Evolutionary conservation across 2,888 invertebrate species (phyloP).

Genomic region (Xanthorhoe spadicearia): DNA sequence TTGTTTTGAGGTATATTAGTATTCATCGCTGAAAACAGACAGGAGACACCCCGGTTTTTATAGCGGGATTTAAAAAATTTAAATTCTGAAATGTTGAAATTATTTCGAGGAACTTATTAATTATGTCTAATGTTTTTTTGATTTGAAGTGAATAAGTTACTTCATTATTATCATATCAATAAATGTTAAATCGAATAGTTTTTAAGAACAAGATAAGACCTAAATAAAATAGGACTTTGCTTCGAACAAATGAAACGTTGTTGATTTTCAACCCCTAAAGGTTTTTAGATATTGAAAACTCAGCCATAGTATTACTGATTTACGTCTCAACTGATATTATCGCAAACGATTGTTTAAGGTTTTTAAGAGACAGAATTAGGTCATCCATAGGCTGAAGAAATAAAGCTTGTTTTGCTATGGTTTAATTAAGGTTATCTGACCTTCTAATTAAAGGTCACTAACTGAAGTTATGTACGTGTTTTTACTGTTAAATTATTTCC

Average conservation of each 20-base stretch:
- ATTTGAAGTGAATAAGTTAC: background rate
- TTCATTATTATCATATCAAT: too few species aligned
- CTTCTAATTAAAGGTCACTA: background rate
- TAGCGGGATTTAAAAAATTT: slow-evolving; percentile 3
- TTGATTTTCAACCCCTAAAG: too few species aligned
- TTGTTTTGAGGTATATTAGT: slow-evolving; percentile 57
- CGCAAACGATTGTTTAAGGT: slow-evolving; percentile 14
- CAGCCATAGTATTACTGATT: slow-evolving; percentile 16
- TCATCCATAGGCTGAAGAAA: background rate
- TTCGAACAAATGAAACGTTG: too few species aligned
- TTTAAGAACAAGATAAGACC: too few species aligned
- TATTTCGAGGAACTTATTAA: background rate
- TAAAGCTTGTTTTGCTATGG: background rate
- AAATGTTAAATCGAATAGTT: too few species aligned
- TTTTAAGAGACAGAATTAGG: slow-evolving; percentile 21
- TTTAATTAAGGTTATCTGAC: background rate
- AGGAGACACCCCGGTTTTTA: slow-evolving; percentile 45
- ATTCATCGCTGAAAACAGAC: slow-evolving; percentile 51
- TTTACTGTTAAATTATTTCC: too few species aligned
- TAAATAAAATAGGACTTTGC: too few species aligned
- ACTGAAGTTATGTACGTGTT: too few species aligned
- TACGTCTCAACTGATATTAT: slow-evolving; percentile 8
- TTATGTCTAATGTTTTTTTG: background rate
- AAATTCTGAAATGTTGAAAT: background rate
- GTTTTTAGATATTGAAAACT: slow-evolving; percentile 10